phyloP scores from a whole-genome alignment of 1,140 invertebrate species.

The Pectinophora gossypiella region DNA sequence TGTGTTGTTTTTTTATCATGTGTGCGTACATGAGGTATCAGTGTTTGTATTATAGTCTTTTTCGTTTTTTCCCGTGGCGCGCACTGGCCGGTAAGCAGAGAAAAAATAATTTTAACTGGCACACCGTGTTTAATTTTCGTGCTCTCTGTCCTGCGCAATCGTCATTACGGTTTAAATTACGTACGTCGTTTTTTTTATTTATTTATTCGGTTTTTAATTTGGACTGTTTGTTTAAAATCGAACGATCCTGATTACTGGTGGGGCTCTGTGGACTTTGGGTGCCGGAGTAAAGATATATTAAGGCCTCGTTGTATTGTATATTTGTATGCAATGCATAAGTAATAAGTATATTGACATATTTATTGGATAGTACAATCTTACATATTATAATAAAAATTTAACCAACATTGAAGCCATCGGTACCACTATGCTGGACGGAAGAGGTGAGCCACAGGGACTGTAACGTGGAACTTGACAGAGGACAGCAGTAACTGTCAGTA shows the following conservation, averaged over 20 bases:
- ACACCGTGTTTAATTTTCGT: constrained; percentile 72
- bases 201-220: constrained; percentile 55
- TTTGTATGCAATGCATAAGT: no score
- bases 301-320: no score
- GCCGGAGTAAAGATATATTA: no score
- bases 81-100: constrained; percentile 56
- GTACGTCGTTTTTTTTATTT: constrained; percentile 55
- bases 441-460: no score
- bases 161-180: constrained; percentile 75
- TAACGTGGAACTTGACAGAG: no score
- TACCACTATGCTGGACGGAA: no score
- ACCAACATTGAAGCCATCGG: no score
- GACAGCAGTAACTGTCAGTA: no score
- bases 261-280: no score
- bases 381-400: no score
- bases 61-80: constrained; percentile 56
- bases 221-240: constrained; percentile 37
- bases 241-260: not conserved
- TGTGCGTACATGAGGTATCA: constrained; percentile 60
- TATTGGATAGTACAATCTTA: no score
- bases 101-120: constrained; percentile 75
- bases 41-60: constrained; percentile 65
- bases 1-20: constrained; percentile 35
- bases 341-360: no score
- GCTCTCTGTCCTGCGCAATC: constrained; percentile 66